Base-by-base conservation (phyloP, 2,113 vertebrate species). In the Chelonoidis abingdonii region DNA sequence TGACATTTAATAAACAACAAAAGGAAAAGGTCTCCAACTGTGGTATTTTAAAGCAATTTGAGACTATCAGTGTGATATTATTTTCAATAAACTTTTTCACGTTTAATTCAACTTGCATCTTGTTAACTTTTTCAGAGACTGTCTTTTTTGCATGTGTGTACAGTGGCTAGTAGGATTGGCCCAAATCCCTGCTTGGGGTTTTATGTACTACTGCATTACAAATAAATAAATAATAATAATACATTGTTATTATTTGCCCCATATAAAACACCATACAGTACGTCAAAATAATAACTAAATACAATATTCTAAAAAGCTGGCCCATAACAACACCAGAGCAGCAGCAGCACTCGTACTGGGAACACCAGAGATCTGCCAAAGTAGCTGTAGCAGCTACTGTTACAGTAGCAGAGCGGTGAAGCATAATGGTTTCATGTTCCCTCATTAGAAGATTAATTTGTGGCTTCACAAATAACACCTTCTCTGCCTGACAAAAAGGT, bases 271-370 rank as follows among this genome's bases (percentile, higher is more conserved):
- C 25, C 52, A n/a, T 47, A 75, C 21, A 2, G 5, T 29, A 8
- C 13, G 29, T 10, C 17, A 38, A 2, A 24, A 21, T 0, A 0
- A 21, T 29, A 41, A 31, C 1, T 5, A 17, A 84, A 87, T 29
- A 62, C 13, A 62, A 35, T 29, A 31, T 62, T 31, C 59, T 62
- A 50, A 62, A 57, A 35, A 93, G 89, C 7, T 3, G 27, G 19
- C 59, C 10, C 27, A 52, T 27, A 57, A 87, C n/a, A 47, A 22
- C 81, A 50, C 31, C 83, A 53, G 7, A 80, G 29, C 62, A 91
- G n/a, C 69, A 82, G 52, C 81, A 89, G 8, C 16, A 59, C 57
- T 59, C 11, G 5, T 59, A 29, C 57, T 59, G 13, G 57, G 27
- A 59, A 29, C 27, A 59, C 25, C 27, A 59, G 12, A 24, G 57